Conservation (phyloP, 2,888 invertebrate species). For the Epistrophe eligans region DNA sequence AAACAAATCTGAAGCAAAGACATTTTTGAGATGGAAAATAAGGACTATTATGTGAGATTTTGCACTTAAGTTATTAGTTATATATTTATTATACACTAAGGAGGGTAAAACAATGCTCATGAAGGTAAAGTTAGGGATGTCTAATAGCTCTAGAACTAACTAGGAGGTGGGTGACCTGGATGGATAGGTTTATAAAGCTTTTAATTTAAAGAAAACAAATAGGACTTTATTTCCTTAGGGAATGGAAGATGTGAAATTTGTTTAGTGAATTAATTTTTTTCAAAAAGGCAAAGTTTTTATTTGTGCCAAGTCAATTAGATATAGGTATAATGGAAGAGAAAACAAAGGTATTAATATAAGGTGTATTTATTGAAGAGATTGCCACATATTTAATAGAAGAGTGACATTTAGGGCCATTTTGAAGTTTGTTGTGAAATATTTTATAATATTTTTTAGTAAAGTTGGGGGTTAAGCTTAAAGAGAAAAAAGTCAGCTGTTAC, state of each 20-base stretch:
- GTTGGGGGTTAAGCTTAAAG: too few relatives aligned
- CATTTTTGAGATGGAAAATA: constrained; percentile 43
- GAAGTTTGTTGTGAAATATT: too few relatives aligned
- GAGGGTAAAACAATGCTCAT: constrained; percentile 13
- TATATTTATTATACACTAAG: background rate
- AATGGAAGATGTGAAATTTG: background rate
- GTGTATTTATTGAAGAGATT: too few relatives aligned
- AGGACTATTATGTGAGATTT: constrained; percentile 62
- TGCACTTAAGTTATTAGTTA: constrained; percentile 67
- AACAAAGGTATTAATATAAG: background rate
- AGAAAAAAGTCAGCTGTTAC: too few relatives aligned
- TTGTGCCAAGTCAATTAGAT: background rate
- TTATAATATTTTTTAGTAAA: too few relatives aligned
- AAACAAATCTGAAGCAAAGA: constrained; percentile 56
- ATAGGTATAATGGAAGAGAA: background rate
- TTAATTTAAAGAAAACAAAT: constrained; percentile 45
- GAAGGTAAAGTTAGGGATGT: background rate
- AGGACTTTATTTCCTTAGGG: background rate
- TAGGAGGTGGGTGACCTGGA: constrained; percentile 23
- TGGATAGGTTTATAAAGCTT: constrained; percentile 51
- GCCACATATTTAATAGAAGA: too few relatives aligned
- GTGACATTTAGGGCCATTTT: too few relatives aligned
- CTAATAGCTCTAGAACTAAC: background rate
- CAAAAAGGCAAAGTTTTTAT: background rate
- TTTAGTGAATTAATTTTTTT: constrained; percentile 1